Base-by-base conservation (phyloP, 1,140 invertebrate species). In the Drosophila varians region DNA sequence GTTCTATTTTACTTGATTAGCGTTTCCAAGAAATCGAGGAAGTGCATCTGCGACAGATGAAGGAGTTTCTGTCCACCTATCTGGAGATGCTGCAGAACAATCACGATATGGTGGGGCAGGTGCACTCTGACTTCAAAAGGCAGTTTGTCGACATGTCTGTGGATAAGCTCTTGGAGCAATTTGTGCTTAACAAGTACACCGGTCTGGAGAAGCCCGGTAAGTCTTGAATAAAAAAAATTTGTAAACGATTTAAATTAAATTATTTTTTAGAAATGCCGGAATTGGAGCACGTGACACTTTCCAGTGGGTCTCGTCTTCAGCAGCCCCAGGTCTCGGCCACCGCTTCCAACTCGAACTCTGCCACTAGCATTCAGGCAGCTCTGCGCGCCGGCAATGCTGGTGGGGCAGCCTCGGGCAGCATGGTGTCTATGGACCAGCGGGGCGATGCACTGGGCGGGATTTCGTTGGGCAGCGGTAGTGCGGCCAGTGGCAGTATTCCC, bases 11-110 rank as follows among this genome's bases (percentile, higher is more conserved):
- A 48, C 23, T 75, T 92, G 90, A 51, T 74, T 2, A 84, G 95
- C 96, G 97, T 90, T 99, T 99, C 91, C 98, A 99, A 94, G 96
- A 97, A 91, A 94, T 98, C 18, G 98, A 99, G 92, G 96, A 98
- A 87, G 94, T 95, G 51, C 97, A 99, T 92, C 92, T 99, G 70
- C 96, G 95, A 77, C 97, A 98, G 90, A 98, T 99, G 97, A 98
- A 98, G 91, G 96, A 98, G 74, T 99, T 98, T 93, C 93, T 99
- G 43, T 96, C 96, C 83, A 94, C 94, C 14, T 99, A 98, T 92
- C 94, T 96, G 49, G 95, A 97, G 87, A 94, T 98, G 53, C 93
- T 98, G 60, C 96, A 97, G 90, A 95, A 95, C 84, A 97, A 97
- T 91, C 97, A 98, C 92, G 95, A 96, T 71, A 93, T 97, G 83